Evolutionary conservation across 1,140 invertebrate genomes (phyloP).

Genomic region (Panonychus citri): DNA sequence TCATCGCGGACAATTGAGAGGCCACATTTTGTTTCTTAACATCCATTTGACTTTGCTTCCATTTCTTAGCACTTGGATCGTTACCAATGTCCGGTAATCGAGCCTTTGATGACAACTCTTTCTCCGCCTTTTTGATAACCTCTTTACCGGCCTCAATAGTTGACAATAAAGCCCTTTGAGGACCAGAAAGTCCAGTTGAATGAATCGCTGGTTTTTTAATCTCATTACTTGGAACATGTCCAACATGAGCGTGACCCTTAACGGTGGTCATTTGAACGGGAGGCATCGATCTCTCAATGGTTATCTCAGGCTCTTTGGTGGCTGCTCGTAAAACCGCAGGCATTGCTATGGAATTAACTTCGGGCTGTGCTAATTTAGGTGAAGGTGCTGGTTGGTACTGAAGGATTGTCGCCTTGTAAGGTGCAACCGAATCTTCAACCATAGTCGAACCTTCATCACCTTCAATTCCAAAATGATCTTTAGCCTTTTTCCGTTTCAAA

Average conservation of each 20-base stretch:
- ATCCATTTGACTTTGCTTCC: conserved; percentile 79
- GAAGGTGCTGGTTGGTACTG: conserved; percentile 44
- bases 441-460: conserved; percentile 96
- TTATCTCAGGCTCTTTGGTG: conserved; percentile 52
- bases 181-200: conserved; percentile 55
- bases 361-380: conserved; percentile 31
- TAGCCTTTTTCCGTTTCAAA: conserved; percentile 71
- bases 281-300: conserved; percentile 58
- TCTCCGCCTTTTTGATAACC: conserved; percentile 61
- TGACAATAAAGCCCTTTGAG: conserved; percentile 70
- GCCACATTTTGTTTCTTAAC: conserved; percentile 88
- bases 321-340: conserved; percentile 70
- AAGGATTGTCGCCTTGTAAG: conserved; percentile 67
- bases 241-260: conserved; percentile 63
- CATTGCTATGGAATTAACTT: conserved; percentile 68
- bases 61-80: conserved; percentile 29
- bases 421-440: conserved; percentile 85
- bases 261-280: conserved; percentile 66
- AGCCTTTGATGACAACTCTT: conserved; percentile 44
- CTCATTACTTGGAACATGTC: conserved; percentile 51
- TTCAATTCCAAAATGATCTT: conserved; percentile 95
- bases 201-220: conserved; percentile 56
- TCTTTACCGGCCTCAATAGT: conserved; percentile 67
- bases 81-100: conserved; percentile 43
- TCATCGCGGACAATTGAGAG: conserved; percentile 93